Conservation (phyloP, 2,113 vertebrate species). For the Protomyctophum bolini region DNA sequence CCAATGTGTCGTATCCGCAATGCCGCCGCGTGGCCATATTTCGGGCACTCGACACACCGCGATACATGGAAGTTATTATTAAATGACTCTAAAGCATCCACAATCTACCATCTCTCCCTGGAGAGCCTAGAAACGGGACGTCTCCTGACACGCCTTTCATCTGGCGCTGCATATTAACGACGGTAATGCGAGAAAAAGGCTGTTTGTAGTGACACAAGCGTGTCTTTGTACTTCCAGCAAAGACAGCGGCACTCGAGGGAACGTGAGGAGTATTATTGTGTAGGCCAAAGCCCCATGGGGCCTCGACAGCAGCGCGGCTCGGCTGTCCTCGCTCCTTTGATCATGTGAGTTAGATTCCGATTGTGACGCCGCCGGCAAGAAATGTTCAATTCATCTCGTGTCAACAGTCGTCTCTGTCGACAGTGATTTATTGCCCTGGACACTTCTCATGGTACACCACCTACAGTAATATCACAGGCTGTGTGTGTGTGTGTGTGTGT, state of each 20-base stretch:
- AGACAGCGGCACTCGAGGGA: slow-evolving; percentile 2
- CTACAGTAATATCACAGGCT: not conserved
- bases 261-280: slow-evolving; percentile 14
- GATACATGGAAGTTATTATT: not conserved
- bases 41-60: not conserved
- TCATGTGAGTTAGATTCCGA: too few relatives aligned
- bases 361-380: not conserved
- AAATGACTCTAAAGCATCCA: not conserved
- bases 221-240: not conserved
- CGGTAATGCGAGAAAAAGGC: not conserved
- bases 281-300: not conserved
- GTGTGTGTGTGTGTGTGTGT: not conserved
- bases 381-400: not conserved
- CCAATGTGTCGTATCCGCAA: not conserved
- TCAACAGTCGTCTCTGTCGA: not conserved
- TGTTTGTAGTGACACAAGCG: slow-evolving; percentile 14
- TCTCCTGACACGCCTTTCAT: not conserved
- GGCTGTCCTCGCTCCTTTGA: not conserved
- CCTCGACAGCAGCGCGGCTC: not conserved
- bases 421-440: not conserved
- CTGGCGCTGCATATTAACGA: slow-evolving; percentile 4
- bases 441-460: not conserved
- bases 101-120: not conserved
- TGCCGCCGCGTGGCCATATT: too few relatives aligned
- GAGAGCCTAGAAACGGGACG: not conserved